Base-by-base conservation (phyloP, 2,888 invertebrate genomes). In the Deilephila elpenor region DNA sequence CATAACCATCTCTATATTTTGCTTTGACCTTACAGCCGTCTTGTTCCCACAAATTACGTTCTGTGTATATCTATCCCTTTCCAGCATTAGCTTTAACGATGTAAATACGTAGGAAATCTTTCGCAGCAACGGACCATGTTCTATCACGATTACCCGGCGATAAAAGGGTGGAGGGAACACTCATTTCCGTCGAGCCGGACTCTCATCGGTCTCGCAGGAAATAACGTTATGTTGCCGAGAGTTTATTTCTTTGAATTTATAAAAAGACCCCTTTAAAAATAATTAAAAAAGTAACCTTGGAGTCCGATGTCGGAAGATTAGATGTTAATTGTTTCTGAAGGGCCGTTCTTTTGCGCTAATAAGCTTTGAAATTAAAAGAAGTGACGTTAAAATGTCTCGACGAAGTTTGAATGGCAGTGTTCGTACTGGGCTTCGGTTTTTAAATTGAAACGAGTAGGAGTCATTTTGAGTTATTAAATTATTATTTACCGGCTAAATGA, bases 181-280 rank as follows among this genome's bases (percentile, higher is more conserved):
- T 88, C 88, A 90, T 90, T 90, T 90, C 89, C 89, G 88, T 83
- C 80, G 82, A 77, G 76, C 73, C 82, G 83, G 80, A 85, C 83
- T 85, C 82, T 83, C 85, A 86, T 86, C 84, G 86, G 85, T 83
- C 82, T 75, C 81, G 75, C 80, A 86, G 88, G 88, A 89, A 89
- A 90, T 88, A 84, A 74, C 59, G 72, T 72, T 74, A 74, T 44
- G 70, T 74, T 72, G 32, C 51, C 70, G 20, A 74, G 70, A 74
- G 64, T 71, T 64, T 64, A 71, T 71, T 67, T 59, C 71, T 72
- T 74, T 72, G 72, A 72, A 72, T 67, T 60, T 74, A 74, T 74
- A 72, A 74, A 74, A 64, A 64, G 37, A 44, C 19, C 37, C 56
- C 19, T 60, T 70, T 56, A 53, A 59, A 71, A 59, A 59, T 71